Conservation (phyloP, 2,113 vertebrate species). For the Halcyon senegalensis region DNA sequence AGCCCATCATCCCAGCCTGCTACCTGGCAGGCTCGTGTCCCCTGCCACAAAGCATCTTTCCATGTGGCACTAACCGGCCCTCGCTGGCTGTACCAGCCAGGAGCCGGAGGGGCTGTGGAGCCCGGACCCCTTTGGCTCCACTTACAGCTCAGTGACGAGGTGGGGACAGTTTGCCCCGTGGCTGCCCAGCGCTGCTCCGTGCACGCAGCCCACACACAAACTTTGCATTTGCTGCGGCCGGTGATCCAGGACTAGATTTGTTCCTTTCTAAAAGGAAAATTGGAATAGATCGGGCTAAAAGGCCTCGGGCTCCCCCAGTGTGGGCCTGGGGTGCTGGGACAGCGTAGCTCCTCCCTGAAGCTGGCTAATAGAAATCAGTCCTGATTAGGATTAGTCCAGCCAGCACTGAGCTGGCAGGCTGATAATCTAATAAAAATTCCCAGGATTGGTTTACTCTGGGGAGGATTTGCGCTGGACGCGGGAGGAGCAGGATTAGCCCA, state of each 20-base stretch:
- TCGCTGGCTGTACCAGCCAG: background rate
- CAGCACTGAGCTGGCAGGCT: constrained; percentile 74
- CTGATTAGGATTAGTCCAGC: constrained; percentile 89
- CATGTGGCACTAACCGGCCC: background rate
- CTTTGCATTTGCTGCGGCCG: background rate
- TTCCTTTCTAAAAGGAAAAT: background rate
- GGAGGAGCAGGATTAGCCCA: constrained; percentile 87
- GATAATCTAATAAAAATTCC: constrained; percentile 91
- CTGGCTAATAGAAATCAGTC: constrained; percentile 86
- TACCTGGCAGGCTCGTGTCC: background rate
- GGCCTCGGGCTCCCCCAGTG: constrained; percentile 72
- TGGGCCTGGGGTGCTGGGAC: constrained; percentile 74
- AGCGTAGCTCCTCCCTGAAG: constrained; percentile 79
- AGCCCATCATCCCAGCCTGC: constrained; percentile 8
- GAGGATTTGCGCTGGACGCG: constrained; percentile 84
- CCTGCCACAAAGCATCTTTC: constrained; percentile 10
- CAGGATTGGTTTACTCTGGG: constrained; percentile 87
- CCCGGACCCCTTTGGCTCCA: background rate
- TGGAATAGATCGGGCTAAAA: constrained; percentile 53
- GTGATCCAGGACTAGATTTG: background rate
- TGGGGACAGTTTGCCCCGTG: background rate
- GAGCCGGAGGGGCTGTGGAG: background rate
- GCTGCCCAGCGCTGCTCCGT: background rate
- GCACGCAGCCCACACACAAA: accelerated
- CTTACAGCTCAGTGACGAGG: background rate